Evolutionary conservation across 2,797 vertebrate species (phyloP), one percentile per base, ranked within the genome.

Genomic region (Simalia tracyae): DNA sequence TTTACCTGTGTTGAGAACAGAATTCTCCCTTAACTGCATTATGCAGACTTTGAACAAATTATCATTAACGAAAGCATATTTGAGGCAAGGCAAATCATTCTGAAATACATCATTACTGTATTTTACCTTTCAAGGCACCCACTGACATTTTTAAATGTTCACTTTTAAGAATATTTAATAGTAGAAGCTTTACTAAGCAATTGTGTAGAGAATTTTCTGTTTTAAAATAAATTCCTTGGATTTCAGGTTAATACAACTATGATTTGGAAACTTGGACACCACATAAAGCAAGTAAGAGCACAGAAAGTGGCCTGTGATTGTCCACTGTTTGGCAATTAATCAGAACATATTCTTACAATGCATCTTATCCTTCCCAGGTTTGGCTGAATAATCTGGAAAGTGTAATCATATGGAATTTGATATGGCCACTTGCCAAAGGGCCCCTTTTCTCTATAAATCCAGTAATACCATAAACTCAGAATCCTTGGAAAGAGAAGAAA

Each of bases 31-130:
- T 87, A 46, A 81, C 46, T 72, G 54, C 42, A 72, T n/a, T 22
- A 72, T 12, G 11, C 91, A 66, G 24, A 68, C 50, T 93, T 95
- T 95, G 90, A 85, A 93, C 91, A 89, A 56, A 90, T 93, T 46
- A 6, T 63, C 92, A 26, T 93, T 93, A 66, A 84, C 22, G 10
- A 61, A 42, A 60, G 57, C 9, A 91, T 63, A 6, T 22, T 64
- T 0, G 42, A 36, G 86, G 87, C 94, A 92, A 91, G 72, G 56
- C 92, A 91, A 92, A 90, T 56, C 31, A 57, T 76, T 95, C 91
- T 93, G 86, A 26, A 92, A 46, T 24, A 19, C 9, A 81, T 87
- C 87, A 50, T 72, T 86, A 93, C 87, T 2, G 24, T 15, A 89
- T 1, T 84, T 66, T 60, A 10, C 19, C 31, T 60, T 87, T 46